These are phyloP conservation scores for Atherinomorus stipes DNA, from an alignment of 2,113 vertebrate species.

Conservation along the genomic window DNA sequence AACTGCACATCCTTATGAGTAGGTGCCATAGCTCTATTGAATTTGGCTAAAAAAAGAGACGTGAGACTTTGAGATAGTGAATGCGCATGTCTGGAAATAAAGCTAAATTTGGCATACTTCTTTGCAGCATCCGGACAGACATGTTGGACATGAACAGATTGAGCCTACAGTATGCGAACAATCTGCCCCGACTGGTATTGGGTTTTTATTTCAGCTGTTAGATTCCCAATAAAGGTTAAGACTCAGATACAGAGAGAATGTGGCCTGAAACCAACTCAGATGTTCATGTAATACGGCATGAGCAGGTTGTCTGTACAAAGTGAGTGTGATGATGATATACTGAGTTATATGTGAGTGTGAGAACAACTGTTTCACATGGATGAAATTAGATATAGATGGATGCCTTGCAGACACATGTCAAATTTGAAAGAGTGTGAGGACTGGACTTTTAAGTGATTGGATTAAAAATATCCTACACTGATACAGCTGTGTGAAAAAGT, in stretches of 20 bases:
- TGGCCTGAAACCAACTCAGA: constrained; percentile 8
- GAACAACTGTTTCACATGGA: constrained; percentile 19
- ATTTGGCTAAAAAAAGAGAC: neutral
- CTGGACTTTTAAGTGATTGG: neutral
- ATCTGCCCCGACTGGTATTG: constrained; percentile 24
- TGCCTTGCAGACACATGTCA: neutral
- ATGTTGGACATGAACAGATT: constrained; percentile 10
- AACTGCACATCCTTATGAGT: neutral
- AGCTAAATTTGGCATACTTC: constrained; percentile 26
- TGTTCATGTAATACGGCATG: constrained; percentile 1
- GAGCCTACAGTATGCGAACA: constrained; percentile 44
- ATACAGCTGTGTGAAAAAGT: too few species aligned
- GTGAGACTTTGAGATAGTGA: neutral
- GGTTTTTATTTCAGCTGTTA: constrained; percentile 55
- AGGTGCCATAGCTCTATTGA: constrained; percentile 18
- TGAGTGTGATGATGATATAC: constrained; percentile 4
- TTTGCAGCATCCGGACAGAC: constrained; percentile 3
- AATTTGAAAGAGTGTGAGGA: neutral
- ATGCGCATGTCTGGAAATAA: constrained; percentile 23
- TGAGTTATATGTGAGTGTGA: neutral
- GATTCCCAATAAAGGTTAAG: constrained; percentile 33
- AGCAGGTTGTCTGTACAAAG: constrained; percentile 8
- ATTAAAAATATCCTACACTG: too few species aligned
- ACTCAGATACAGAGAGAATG: constrained; percentile 39
- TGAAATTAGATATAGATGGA: neutral